Conservation (phyloP, 1,140 invertebrate species). For the Caenorhabditis elegans region DNA sequence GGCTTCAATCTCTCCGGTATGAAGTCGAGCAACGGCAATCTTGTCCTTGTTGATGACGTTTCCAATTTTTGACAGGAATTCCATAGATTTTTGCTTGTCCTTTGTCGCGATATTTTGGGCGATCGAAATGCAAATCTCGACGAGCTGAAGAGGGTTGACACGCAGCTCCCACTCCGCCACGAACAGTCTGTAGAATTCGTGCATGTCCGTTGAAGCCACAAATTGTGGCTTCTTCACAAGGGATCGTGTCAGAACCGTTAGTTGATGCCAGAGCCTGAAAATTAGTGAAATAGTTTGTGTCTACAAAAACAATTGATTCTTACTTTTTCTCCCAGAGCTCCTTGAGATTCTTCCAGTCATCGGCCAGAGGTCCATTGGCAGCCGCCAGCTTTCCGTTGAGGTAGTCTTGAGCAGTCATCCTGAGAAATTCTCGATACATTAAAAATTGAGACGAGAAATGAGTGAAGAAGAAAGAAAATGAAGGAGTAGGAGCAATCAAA, state of each 20-base stretch:
- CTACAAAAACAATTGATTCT: background rate
- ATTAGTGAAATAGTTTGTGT: background rate
- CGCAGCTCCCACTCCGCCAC: conserved; percentile 61
- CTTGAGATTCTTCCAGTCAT: conserved; percentile 56
- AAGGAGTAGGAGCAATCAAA: too few relatives aligned
- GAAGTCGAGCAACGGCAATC: conserved; percentile 52
- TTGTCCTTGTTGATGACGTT: conserved; percentile 59
- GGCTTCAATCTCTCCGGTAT: conserved; percentile 57
- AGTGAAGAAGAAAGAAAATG: background rate
- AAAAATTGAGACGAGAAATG: too few relatives aligned
- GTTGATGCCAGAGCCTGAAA: conserved; percentile 63
- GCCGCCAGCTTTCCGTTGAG: conserved; percentile 54
- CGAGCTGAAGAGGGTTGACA: conserved; percentile 58
- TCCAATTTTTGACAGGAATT: conserved; percentile 57
- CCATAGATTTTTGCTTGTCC: conserved; percentile 51
- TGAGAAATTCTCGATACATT: too few relatives aligned
- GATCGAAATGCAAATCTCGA: conserved; percentile 59
- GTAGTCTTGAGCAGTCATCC: conserved; percentile 56
- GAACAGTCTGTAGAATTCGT: conserved; percentile 62
- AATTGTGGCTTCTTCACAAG: conserved; percentile 50
- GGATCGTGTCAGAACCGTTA: conserved; percentile 47
- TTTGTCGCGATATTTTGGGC: conserved; percentile 51
- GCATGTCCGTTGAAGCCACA: conserved; percentile 47
- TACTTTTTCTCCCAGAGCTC: conserved; percentile 61
- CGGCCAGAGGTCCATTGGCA: conserved; percentile 66